phyloP scores from a whole-genome alignment of 2,113 vertebrate genomes.

The Melanerpes formicivorus region DNA sequence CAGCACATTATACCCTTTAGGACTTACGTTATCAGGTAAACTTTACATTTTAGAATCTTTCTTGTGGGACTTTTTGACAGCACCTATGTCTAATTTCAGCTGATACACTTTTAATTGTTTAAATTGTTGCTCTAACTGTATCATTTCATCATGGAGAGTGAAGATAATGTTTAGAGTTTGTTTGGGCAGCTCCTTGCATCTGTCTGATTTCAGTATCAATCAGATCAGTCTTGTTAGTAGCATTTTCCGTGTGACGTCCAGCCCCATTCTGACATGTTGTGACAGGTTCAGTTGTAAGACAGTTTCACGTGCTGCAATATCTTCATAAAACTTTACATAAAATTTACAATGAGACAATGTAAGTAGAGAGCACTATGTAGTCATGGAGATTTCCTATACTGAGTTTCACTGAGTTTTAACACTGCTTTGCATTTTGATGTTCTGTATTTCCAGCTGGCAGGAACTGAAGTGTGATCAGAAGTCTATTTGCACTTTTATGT shows the following conservation, averaged over 20 bases:
- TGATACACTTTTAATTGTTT: background rate
- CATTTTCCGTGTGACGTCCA: background rate
- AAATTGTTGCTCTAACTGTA: background rate
- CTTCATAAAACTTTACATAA: background rate
- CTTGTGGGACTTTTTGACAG: background rate
- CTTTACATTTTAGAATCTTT: constrained; percentile 21
- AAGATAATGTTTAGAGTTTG: background rate
- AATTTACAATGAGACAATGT: background rate
- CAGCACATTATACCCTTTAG: constrained; percentile 99
- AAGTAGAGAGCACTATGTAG: background rate
- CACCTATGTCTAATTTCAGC: background rate
- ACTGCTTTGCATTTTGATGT: constrained; percentile 3
- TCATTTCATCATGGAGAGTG: background rate
- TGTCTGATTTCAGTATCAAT: background rate
- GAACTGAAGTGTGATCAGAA: constrained; percentile 41
- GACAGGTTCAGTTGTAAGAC: background rate
- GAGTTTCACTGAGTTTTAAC: constrained; percentile 1
- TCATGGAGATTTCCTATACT: background rate
- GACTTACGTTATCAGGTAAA: constrained; percentile 96
- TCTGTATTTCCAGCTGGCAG: constrained; percentile 57
- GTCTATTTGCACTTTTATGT: constrained; percentile 14
- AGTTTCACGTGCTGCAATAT: background rate
- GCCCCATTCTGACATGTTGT: background rate
- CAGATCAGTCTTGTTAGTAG: background rate
- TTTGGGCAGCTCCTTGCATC: background rate